phyloP scores from a whole-genome alignment of 2,888 invertebrate genomes.

The Drosophila vallismaia region DNA sequence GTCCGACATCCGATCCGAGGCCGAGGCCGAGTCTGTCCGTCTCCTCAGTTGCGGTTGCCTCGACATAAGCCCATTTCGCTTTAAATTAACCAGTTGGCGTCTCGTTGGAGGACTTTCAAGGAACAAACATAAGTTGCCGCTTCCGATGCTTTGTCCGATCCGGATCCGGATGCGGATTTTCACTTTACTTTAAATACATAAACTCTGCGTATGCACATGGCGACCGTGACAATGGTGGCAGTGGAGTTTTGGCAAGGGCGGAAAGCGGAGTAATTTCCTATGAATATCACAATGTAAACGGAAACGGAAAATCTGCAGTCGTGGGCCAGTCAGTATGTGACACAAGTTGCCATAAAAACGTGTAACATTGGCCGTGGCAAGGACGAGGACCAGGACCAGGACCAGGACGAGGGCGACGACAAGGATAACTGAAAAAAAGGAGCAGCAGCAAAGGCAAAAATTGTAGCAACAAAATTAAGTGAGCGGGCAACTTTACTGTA shows the following conservation, averaged over 20 bases:
- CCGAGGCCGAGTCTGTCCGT: conserved; percentile 1
- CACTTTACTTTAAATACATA: conserved; percentile 1
- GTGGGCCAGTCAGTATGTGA: conserved; percentile 47
- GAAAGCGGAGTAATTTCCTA: conserved; percentile 24
- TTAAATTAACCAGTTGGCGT: conserved; percentile 62
- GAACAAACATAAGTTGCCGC: conserved; percentile 61
- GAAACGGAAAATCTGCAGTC: conserved; percentile 22
- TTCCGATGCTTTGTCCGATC: conserved; percentile 13
- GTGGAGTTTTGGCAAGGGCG: background rate
- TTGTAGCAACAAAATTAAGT: conserved; percentile 63
- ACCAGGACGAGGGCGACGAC: background rate
- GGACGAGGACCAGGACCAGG: background rate
- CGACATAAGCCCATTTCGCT: conserved; percentile 54
- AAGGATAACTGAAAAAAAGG: background rate
- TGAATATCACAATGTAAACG: conserved; percentile 35
- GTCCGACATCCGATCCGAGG: background rate
- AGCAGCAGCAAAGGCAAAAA: conserved; percentile 17
- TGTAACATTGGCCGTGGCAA: conserved; percentile 49
- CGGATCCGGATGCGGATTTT: conserved; percentile 5
- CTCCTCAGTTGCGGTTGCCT: conserved; percentile 32
- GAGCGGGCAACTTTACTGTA: conserved; percentile 68
- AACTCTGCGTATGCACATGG: conserved; percentile 1
- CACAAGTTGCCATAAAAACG: conserved; percentile 67
- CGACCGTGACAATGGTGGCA: background rate
- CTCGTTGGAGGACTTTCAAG: conserved; percentile 64